Conservation (phyloP, 1,140 invertebrate genomes). For the Bicyclus anynana region DNA sequence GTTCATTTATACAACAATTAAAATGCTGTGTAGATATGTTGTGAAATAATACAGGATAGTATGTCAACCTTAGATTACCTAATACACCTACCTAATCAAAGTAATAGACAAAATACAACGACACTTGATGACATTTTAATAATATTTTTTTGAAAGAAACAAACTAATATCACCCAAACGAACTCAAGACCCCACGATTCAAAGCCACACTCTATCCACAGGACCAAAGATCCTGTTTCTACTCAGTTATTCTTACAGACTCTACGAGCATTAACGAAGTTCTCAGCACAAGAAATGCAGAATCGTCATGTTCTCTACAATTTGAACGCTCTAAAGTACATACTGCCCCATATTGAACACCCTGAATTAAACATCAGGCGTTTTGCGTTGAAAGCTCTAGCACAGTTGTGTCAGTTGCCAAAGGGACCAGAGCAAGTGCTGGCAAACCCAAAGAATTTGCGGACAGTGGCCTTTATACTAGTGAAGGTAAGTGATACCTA, state of each 20-base stretch:
- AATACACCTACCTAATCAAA: no score
- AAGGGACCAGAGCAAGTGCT: slow-evolving; percentile 56
- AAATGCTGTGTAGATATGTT: no score
- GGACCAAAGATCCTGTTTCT: no score
- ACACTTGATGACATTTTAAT: no score
- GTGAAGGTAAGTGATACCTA: slow-evolving; percentile 49
- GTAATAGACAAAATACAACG: no score
- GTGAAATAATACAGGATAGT: no score
- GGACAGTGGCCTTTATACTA: slow-evolving; percentile 56
- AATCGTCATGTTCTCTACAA: slow-evolving; percentile 51
- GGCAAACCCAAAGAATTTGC: slow-evolving; percentile 46
- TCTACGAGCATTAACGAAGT: slow-evolving; percentile 66
- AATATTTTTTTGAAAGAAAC: no score
- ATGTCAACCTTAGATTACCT: no score
- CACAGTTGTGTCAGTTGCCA: slow-evolving; percentile 62
- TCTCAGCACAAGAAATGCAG: slow-evolving; percentile 53
- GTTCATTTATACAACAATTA: no score
- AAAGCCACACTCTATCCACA: no score
- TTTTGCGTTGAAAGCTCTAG: slow-evolving; percentile 60
- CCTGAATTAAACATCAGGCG: slow-evolving; percentile 54
- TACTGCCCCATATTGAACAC: slow-evolving; percentile 57
- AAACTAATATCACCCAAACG: no score
- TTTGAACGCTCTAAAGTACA: slow-evolving; percentile 48
- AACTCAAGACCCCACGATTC: no score
- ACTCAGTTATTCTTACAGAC: slow-evolving; percentile 41